These are phyloP conservation scores for Zeugodacus cucurbitae DNA, from an alignment of 1,140 invertebrate genomes.

Conservation along the genomic window DNA sequence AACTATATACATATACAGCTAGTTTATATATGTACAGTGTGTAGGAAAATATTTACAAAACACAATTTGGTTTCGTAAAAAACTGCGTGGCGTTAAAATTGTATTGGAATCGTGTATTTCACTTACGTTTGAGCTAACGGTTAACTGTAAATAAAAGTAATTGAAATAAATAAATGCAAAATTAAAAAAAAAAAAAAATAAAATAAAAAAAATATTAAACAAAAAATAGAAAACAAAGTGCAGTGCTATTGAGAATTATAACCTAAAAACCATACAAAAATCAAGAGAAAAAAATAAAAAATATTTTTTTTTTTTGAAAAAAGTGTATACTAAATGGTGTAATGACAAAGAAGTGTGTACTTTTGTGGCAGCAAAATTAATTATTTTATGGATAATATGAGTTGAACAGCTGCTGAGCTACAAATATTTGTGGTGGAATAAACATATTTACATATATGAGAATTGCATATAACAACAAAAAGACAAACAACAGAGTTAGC, in stretches of 20 bases:
- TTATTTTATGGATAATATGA: background rate
- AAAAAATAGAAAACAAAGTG: constrained; percentile 4
- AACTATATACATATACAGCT: background rate
- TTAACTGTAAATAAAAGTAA: background rate
- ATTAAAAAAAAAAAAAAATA: too few relatives aligned
- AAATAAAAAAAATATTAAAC: too few relatives aligned
- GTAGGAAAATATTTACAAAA: too few relatives aligned
- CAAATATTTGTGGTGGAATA: background rate
- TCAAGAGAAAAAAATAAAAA: background rate
- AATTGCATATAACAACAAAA: background rate
- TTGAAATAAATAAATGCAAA: too few relatives aligned
- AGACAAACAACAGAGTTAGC: background rate
- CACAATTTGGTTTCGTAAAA: background rate
- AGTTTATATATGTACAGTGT: too few relatives aligned
- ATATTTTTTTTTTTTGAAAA: background rate
- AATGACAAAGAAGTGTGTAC: background rate
- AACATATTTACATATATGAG: background rate
- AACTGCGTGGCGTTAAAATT: background rate
- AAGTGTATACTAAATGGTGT: background rate
- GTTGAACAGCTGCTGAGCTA: background rate
- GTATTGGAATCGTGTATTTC: background rate
- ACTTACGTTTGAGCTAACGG: background rate
- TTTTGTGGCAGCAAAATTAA: background rate
- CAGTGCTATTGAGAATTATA: background rate
- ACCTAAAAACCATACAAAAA: background rate